Evolutionary conservation across 1,140 invertebrate genomes (phyloP).

Genomic region (Geopemphigus sp.): DNA sequence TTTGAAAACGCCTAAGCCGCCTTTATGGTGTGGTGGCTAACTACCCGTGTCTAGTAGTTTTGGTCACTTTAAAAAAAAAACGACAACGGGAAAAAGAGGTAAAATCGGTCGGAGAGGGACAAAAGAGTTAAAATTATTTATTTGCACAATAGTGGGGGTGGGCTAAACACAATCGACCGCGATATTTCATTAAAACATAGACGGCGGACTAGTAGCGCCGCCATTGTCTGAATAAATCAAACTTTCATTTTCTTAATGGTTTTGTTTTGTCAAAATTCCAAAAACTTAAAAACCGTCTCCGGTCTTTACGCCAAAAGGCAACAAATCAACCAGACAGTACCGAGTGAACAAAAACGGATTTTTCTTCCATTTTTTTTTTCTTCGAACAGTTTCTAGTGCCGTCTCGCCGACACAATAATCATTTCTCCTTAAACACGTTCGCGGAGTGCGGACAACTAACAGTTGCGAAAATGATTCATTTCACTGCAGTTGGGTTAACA

Average conservation of each 20-base stretch:
- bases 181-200: slow-evolving; percentile 33
- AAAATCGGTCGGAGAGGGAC: background rate
- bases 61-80: slow-evolving; percentile 12
- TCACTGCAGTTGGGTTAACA: background rate
- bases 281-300: slow-evolving; percentile 47
- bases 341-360: slow-evolving; percentile 40
- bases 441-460: background rate
- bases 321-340: slow-evolving; percentile 43
- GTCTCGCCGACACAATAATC: background rate
- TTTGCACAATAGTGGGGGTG: slow-evolving; percentile 8
- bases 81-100: slow-evolving; percentile 6
- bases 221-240: slow-evolving; percentile 47
- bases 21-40: background rate
- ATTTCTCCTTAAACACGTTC: slow-evolving; percentile 1
- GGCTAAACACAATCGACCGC: slow-evolving; percentile 1
- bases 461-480: slow-evolving; percentile 32
- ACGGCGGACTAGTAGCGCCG: background rate
- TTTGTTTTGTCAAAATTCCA: slow-evolving; percentile 47
- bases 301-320: background rate
- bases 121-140: slow-evolving; percentile 23
- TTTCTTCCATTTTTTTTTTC: slow-evolving; percentile 3
- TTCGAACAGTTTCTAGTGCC: background rate
- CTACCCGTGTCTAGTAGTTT: slow-evolving; percentile 5
- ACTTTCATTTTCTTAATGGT: slow-evolving; percentile 49
- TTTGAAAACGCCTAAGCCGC: background rate